Evolutionary conservation across 2,113 vertebrate genomes (phyloP).

Genomic region (Dromiciops gliroides): DNA sequence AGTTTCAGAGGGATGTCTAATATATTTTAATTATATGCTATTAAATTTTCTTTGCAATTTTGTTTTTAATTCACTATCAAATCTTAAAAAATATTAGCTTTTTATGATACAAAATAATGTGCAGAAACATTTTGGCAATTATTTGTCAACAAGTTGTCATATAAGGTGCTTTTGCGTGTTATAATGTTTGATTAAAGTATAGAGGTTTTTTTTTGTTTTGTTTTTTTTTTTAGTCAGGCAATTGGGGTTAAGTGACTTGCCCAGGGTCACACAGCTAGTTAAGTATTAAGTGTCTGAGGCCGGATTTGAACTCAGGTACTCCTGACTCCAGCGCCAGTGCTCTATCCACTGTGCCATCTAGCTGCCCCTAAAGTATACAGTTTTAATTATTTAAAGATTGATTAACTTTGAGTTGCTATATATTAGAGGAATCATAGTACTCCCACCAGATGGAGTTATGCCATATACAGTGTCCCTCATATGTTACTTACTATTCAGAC

Average conservation of each 20-base stretch:
- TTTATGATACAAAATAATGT: not conserved
- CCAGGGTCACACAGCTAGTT: no score
- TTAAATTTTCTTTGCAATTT: not conserved
- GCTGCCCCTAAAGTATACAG: not conserved
- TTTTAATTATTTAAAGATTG: not conserved
- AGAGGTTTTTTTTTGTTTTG: no score
- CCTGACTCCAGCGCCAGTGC: no score
- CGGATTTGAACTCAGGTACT: no score
- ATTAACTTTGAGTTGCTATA: not conserved
- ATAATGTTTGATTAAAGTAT: no score
- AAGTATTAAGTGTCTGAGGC: no score
- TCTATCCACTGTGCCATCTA: no score
- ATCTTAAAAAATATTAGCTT: not conserved
- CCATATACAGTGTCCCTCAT: not conserved
- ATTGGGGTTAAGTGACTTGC: no score
- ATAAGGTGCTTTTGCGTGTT: no score
- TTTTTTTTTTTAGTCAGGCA: no score
- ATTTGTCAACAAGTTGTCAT: no score
- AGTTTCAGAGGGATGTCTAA: not conserved
- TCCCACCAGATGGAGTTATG: not conserved
- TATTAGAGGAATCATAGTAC: not conserved
- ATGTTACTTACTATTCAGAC: not conserved
- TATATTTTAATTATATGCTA: not conserved
- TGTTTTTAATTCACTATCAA: not conserved
- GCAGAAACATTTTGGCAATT: not conserved